A percentile compares a stretch with the other conserved stretches of the same genome.
Conservation (phyloP, 2,113 vertebrate genomes). For the Trematocara marginatum region DNA sequence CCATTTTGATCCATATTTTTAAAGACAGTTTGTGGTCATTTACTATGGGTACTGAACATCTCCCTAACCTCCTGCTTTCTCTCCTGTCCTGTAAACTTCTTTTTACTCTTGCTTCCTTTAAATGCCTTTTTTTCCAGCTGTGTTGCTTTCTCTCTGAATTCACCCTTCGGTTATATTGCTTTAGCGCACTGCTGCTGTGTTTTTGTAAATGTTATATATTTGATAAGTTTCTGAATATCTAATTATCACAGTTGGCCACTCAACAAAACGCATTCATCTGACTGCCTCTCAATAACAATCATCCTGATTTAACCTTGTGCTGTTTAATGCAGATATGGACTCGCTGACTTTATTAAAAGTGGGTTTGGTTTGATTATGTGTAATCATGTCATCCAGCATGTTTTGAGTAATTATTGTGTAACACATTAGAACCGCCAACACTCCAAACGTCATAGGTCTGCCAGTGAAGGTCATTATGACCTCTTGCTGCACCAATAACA, state of each 20-base stretch:
- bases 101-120: background rate
- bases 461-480: background rate
- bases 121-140: background rate
- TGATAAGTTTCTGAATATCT: background rate
- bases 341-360: background rate
- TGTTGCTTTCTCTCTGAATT: background rate
- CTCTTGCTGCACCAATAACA: background rate
- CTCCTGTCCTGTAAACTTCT: background rate
- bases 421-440: background rate
- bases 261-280: background rate
- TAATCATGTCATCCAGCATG: background rate
- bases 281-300: background rate
- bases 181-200: background rate
- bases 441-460: background rate
- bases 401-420: background rate
- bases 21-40: background rate
- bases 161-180: background rate
- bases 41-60: background rate
- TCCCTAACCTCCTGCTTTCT: background rate
- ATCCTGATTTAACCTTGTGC: background rate
- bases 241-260: background rate
- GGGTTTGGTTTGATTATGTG: background rate
- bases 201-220: background rate
- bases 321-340: background rate
- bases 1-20: background rate